Evolutionary conservation across 2,797 vertebrate genomes (phyloP), one percentile per base, ranked within the genome.

Genomic region (Ara ararauna): DNA sequence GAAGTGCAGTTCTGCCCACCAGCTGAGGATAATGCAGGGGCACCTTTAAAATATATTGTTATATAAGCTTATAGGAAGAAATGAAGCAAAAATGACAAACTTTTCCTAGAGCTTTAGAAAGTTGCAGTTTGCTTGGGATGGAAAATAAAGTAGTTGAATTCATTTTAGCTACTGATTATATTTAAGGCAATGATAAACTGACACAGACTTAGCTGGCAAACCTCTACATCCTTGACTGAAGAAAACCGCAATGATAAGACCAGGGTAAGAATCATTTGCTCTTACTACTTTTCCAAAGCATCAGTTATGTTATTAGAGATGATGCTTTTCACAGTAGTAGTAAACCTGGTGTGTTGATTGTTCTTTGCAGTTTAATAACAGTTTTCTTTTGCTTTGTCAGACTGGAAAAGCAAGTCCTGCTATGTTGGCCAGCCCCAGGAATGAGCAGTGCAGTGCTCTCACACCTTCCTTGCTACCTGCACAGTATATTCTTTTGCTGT

Each of bases 1-100:
- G 47, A 86, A 90, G 85, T 71, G 51, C 40, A 92, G 50, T 87
- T 95, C 91, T 94, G 85, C 94, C 96, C 93, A 90, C 85, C 72
- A 38, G 76, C 91, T 70, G 40, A 73, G 71, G 83, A 91, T 76
- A 93, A 86, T 54, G 84, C 36, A 81, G 74, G 74, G 93, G 54
- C 75, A 85, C 67, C 87, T 94, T 96, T 71, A 76, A 72, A 85
- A 36, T 30, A 34, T 62, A 4, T 86, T 87, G 54, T 96, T 96
- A 87, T 42, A 19, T 92, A 96, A 95, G 78, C 47, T 65, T 40
- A 66, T 34, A 27, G 75, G 30, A 42, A 61, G 40, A 58, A 85
- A 83, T 4, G 3, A 81, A 92, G 65, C 11, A 54, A 74, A 94
- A 94, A 83, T 47, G 61, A 30, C 4, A 15, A 92, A 93, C 22